Base-by-base conservation (phyloP, 2,797 vertebrate species). In the Sebastolobus altivelis region DNA sequence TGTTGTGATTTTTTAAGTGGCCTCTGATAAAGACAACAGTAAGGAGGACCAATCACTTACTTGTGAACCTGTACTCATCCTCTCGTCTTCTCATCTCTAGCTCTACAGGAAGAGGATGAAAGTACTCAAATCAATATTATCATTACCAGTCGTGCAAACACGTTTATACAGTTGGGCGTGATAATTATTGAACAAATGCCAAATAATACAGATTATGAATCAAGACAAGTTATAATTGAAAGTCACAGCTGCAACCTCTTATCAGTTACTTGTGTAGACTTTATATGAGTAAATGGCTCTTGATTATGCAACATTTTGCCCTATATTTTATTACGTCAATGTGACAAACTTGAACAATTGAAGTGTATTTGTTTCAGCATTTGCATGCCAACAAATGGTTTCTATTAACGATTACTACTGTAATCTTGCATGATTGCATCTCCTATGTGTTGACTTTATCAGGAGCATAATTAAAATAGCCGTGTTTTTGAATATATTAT, bases 21-120 rank as follows among this genome's bases (percentile, higher is more conserved):
- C 62, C 55, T 38, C 56, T 70, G 60, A 63, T 58, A 27, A 77
- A 72, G 46, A 77, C 67, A 86, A 80, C 60, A 73, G 83, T 79
- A 52, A 88, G 85, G 89, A 94, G 93, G 89, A 95, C 93, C 90
- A 86, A 84, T 89, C 93, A 99, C 98, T 98, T 98, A 99, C 98
- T 99, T 98, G 98, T 98, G 95, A 99, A 99, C 96, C 97, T 98
- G 97, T 99, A 99, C 94, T 99, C 98, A 97, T 99, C 98, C 95
- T 99, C 98, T 94, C 98, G 97, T 97, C 98, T 97, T 98, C 98
- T 97, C 95, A 99, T 98, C 95, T 99, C 98, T 97, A 99, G 96
- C 93, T 99, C 98, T 99, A 97, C 87, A 96, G 93, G 96, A 94
- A 97, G 95, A 96, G 95, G 96, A 96, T 95, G 94, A 97, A 88